Conservation (phyloP, 2,113 vertebrate species). For the Hyperoodon ampullatus region DNA sequence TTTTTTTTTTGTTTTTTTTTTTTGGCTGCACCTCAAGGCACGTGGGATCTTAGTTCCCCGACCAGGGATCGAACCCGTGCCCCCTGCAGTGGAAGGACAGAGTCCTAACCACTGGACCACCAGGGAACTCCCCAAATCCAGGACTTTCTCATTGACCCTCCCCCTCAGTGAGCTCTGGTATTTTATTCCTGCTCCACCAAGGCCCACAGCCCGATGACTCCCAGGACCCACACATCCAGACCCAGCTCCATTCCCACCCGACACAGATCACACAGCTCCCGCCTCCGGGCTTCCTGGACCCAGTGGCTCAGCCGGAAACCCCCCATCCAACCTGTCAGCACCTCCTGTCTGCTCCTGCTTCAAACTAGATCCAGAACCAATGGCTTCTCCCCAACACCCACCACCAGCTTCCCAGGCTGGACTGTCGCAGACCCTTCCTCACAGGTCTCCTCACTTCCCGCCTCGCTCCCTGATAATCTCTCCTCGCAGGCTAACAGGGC, state of each 20-base stretch:
- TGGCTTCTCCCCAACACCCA: fast-evolving
- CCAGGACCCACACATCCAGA: background rate
- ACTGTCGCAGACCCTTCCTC: fast-evolving
- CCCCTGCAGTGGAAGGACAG: background rate
- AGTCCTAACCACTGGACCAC: background rate
- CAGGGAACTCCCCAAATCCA: background rate
- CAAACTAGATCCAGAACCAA: background rate
- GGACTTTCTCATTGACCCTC: too few relatives aligned
- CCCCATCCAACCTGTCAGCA: background rate
- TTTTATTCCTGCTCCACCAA: background rate
- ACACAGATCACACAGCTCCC: background rate
- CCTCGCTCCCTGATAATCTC: background rate
- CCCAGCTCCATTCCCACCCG: background rate
- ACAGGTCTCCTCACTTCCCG: background rate
- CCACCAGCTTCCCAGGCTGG: background rate
- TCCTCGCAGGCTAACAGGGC: background rate
- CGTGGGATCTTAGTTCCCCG: background rate
- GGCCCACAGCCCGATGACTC: background rate
- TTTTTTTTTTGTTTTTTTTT: background rate
- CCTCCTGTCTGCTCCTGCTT: background rate
- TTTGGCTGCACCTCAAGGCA: background rate
- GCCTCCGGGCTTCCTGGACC: background rate
- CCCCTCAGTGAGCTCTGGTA: background rate
- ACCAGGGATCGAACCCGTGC: background rate
- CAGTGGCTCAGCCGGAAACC: background rate